These are phyloP conservation scores for Pseudeuparius sepicola DNA, from an alignment of 2,888 invertebrate genomes.

Conservation along the genomic window DNA sequence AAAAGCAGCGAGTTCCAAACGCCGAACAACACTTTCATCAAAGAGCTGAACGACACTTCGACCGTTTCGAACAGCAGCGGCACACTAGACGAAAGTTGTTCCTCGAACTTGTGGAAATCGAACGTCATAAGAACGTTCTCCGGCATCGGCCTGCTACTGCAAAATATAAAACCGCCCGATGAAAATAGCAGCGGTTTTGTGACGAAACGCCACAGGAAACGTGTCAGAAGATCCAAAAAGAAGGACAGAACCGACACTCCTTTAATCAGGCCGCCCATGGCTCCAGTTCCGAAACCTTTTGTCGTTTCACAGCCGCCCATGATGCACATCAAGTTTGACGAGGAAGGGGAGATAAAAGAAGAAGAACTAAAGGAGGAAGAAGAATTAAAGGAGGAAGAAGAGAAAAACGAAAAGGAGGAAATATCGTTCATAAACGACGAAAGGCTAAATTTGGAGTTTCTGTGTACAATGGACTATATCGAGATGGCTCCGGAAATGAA, in stretches of 20 bases:
- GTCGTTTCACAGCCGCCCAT: too few species aligned
- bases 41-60: too few species aligned
- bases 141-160: too few species aligned
- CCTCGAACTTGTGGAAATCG: too few species aligned
- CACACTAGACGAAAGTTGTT: too few species aligned
- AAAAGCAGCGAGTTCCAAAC: too few species aligned
- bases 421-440: constrained; percentile 7
- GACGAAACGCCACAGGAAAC: constrained; percentile 9
- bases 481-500: constrained; percentile 11
- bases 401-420: not conserved
- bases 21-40: too few species aligned
- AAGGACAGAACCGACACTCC: not conserved
- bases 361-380: not conserved
- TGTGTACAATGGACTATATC: constrained; percentile 9
- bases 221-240: constrained; percentile 7
- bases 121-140: too few species aligned
- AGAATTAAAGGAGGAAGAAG: constrained; percentile 1
- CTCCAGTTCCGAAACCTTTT: too few species aligned
- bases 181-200: too few species aligned
- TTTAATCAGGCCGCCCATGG: not conserved
- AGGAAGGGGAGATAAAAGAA: constrained; percentile 3
- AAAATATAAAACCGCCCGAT: too few species aligned
- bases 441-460: constrained; percentile 7
- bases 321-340: constrained; percentile 12
- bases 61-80: too few species aligned